Evolutionary conservation across 2,797 vertebrate genomes (phyloP), one percentile per base, ranked within the genome.

Genomic region (Hippocampus kuda): DNA sequence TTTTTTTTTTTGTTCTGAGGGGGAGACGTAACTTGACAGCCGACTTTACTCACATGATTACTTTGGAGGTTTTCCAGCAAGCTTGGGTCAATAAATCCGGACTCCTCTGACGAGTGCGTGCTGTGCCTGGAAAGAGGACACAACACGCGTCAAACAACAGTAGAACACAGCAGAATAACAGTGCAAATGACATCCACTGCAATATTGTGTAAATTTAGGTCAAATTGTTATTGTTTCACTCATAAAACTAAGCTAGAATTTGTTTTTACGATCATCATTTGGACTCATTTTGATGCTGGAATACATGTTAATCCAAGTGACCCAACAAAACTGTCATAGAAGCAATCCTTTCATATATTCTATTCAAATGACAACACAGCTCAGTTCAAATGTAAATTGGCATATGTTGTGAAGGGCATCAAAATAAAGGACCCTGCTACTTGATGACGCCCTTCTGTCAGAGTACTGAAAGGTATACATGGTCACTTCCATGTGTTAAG

Each of bases 61-160:
- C 87, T 96, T 84, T 98, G 94, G 84, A 98, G 93, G 85, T 99
- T 99, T 91, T 98, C 95, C 88, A 97, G 88, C 87, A 99, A 89
- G 56, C 93, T 95, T 5, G 89, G 82, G 73, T 99, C 97, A 85
- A 90, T 94, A 89, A 99, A 99, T 81, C 87, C 90, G 66, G 89
- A 91, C 81, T 95, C 94, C 2, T 97, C 95, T 79, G 90, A 91
- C n/a, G 89, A 89, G 72, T 94, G 90, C 75, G 91, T 85, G 73
- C 90, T 92, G 81, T 95, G 93, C 87, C 97, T 99, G 88, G 79
- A 83, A 84, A 82, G 73, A 84, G 74, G 71, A 71, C 79, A 71
- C 81, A 60, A 81, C 69, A 78, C 79, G 66, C 69, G 60, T 34
- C 66, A 7, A 72, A 70, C 59, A 20, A 34, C 27, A 69, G 20